Percentiles rank a stretch among this genome's conserved stretches.
These are phyloP conservation scores for Tenthredo amoena DNA, from an alignment of 2,888 invertebrate species.

Conservation along the genomic window DNA sequence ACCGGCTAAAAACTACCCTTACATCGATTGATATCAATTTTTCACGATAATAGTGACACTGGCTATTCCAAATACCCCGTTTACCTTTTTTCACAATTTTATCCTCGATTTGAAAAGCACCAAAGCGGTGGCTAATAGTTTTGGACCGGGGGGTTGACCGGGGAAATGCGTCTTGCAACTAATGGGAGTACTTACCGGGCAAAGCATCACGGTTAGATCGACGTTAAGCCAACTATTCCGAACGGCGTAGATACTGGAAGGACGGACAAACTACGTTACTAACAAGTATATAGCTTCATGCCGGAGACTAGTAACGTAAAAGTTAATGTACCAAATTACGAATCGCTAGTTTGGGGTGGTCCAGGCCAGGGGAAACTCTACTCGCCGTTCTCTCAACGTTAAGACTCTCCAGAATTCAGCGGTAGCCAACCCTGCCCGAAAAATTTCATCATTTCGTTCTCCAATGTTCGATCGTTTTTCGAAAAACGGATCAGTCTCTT, in stretches of 20 bases:
- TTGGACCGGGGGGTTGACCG: background rate
- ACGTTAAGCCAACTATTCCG: constrained; percentile 53
- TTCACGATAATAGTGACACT: no score
- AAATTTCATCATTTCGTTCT: background rate
- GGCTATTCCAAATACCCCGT: background rate
- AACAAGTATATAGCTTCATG: constrained; percentile 66
- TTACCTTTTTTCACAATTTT: background rate
- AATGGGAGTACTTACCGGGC: constrained; percentile 60
- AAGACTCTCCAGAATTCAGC: constrained; percentile 13
- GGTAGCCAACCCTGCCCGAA: background rate
- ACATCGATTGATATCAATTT: no score
- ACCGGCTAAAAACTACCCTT: no score
- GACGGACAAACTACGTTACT: constrained; percentile 55
- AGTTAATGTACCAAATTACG: constrained; percentile 72
- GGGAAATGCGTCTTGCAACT: constrained; percentile 62
- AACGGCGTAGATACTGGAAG: constrained; percentile 8
- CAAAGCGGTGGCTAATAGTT: constrained; percentile 7
- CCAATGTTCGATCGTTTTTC: background rate
- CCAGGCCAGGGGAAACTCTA: background rate
- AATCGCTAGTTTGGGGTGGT: constrained; percentile 40
- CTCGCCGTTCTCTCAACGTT: background rate
- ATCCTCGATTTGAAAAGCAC: background rate
- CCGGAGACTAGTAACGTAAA: constrained; percentile 69
- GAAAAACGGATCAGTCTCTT: background rate
- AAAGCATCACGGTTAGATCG: constrained; percentile 62